Evolutionary conservation across 2,113 vertebrate genomes (phyloP).

Genomic region (Oncorhynchus masou): DNA sequence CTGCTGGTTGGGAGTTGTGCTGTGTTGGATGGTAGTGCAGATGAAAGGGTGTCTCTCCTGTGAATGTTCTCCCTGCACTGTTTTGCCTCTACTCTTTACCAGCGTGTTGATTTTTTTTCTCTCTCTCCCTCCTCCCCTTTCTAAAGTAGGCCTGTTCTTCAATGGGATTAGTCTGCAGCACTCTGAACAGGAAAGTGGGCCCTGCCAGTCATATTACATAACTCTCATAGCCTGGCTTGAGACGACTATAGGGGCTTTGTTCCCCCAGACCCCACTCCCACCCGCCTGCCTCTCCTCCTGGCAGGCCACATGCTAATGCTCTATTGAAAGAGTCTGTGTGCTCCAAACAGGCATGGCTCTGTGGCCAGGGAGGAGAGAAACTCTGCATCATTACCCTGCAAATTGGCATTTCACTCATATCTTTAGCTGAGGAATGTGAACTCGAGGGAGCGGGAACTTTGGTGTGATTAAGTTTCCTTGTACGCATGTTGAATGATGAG

Average conservation of each 20-base stretch:
- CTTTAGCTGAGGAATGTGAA: constrained; percentile 59
- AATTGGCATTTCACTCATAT: constrained; percentile 58
- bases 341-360: constrained; percentile 69
- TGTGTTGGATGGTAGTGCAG: constrained; percentile 22
- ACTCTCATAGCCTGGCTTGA: constrained; percentile 75
- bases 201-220: constrained; percentile 81
- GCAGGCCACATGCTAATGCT: constrained; percentile 69
- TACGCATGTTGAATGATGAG: constrained; percentile 14
- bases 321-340: constrained; percentile 75
- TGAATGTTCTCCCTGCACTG: constrained; percentile 48
- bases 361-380: constrained; percentile 61
- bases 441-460: constrained; percentile 22
- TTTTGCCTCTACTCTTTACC: constrained; percentile 29
- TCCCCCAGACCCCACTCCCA: constrained; percentile 63
- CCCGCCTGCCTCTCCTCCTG: constrained; percentile 55
- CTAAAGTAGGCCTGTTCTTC: constrained; percentile 62
- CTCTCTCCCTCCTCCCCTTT: constrained; percentile 24
- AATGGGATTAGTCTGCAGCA: constrained; percentile 69
- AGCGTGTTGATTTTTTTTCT: constrained; percentile 31
- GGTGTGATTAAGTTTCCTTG: constrained; percentile 20
- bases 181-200: constrained; percentile 70
- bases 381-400: constrained; percentile 61
- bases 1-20: constrained; percentile 19
- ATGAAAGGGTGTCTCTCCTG: constrained; percentile 60
- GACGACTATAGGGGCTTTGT: constrained; percentile 80